Percentiles rank a stretch among this genome's conserved stretches.
These are phyloP conservation scores for Xylophagus ater DNA, from an alignment of 2,888 invertebrate species.

Conservation along the genomic window DNA sequence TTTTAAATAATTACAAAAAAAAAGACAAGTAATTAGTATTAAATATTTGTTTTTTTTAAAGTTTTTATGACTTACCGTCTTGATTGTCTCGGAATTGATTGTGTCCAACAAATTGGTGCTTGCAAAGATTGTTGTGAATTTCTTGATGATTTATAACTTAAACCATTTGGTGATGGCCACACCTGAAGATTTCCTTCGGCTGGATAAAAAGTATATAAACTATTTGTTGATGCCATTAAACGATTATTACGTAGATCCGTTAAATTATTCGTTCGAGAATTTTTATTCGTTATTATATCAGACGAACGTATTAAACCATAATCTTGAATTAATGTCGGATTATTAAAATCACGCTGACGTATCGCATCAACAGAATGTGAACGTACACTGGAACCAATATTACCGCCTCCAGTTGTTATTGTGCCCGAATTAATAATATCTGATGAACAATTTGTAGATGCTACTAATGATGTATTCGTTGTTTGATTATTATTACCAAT, in stretches of 20 bases:
- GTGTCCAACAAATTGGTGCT: slow-evolving; percentile 40
- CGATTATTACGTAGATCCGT: slow-evolving; percentile 21
- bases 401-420: slow-evolving; percentile 9
- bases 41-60: too few relatives aligned
- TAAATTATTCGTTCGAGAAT: slow-evolving; percentile 21
- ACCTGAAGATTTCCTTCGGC: slow-evolving; percentile 39
- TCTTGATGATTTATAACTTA: slow-evolving; percentile 37
- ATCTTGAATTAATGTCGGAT: slow-evolving; percentile 26
- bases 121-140: slow-evolving; percentile 34
- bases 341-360: slow-evolving; percentile 28
- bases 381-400: slow-evolving; percentile 20
- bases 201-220: slow-evolving; percentile 38
- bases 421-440: slow-evolving; percentile 22
- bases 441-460: slow-evolving; percentile 19
- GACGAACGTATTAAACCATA: slow-evolving; percentile 9
- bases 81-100: slow-evolving; percentile 39
- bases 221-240: slow-evolving; percentile 34
- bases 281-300: slow-evolving; percentile 14
- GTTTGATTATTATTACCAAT: neutral
- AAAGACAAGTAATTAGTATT: too few relatives aligned
- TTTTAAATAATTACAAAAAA: too few relatives aligned
- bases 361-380: slow-evolving; percentile 39
- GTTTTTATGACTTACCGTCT: slow-evolving; percentile 41
- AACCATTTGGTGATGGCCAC: slow-evolving; percentile 38
- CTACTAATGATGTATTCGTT: slow-evolving; percentile 14